Conservation (phyloP, 2,113 vertebrate genomes). For the Pluvialis apricaria region DNA sequence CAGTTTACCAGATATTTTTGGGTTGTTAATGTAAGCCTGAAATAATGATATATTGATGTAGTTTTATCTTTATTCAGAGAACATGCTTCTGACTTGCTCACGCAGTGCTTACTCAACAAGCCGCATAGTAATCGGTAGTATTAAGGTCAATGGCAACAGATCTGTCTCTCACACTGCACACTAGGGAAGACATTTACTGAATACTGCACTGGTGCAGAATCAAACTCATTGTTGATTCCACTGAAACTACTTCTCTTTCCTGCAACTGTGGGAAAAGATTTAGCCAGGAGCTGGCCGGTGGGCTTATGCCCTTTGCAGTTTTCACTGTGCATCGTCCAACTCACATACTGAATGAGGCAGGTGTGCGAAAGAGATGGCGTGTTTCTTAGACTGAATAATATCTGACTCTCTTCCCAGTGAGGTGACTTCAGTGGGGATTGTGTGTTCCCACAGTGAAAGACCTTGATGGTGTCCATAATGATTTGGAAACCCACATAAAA, state of each 20-base stretch:
- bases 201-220: background rate
- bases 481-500: background rate
- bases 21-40: background rate
- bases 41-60: background rate
- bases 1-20: background rate
- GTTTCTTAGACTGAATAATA: background rate
- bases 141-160: conserved; percentile 11
- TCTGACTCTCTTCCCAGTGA: background rate
- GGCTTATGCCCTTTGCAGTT: background rate
- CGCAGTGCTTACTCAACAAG: conserved; percentile 21
- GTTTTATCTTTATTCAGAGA: conserved; percentile 17
- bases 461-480: background rate
- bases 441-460: background rate
- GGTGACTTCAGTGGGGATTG: background rate
- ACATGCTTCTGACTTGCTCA: background rate
- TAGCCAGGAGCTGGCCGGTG: background rate
- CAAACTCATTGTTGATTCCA: background rate
- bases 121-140: background rate
- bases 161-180: background rate
- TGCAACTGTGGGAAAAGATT: background rate
- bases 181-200: background rate
- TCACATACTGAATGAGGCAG: background rate
- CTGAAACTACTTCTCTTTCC: background rate
- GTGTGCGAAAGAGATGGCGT: background rate
- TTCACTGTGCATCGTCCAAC: background rate